Evolutionary conservation across 2,113 vertebrate species (phyloP), one percentile per base, ranked within the genome.

Genomic region (Silurus meridionalis): DNA sequence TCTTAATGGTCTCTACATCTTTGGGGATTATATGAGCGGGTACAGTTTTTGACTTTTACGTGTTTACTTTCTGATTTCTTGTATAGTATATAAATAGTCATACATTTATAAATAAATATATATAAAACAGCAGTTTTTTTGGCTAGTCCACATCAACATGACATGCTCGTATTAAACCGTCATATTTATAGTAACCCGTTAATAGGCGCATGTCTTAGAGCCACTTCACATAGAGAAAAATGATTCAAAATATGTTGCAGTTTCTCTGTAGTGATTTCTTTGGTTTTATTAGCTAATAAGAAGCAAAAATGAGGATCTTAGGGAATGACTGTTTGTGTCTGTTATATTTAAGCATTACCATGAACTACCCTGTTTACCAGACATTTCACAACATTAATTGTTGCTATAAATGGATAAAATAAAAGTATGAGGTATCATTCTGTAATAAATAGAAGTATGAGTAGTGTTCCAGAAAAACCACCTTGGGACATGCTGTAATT

Each of bases 1-100:
- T 88, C 94, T 96, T 48, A 94, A 95, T 0, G 95, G 95, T 71
- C 93, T 94, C 46, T 96, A 96, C 89, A 94, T 96, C 58, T 96
- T 96, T 83, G 96, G 95, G 19, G 96, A 96, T 90, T 96, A 95
- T 89, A 96, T 96, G 96, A 96, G 95, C 11, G 96, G 96, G 95
- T 96, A 82, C 11, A 37, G 67, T 81, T 80, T 6, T 19, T 61
- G 23, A 48, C 61, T 46, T 25, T 10, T 58, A 23, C 28, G 23
- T 28, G 15, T 61, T 63, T 57, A 1, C 21, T 61, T 61, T 11
- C 37, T 19, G 66, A 14, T 80, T 21, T 23, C 55, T 79, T 7
- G 37, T 19, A 37, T 19, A 58, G 14, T 57, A n/a, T 7, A 52
- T 6, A 55, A 78, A 78, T 78, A 1, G 1, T 2, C 13, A 23